Percentiles rank a stretch among this genome's conserved stretches.
Conservation (phyloP, 2,113 vertebrate species). For the Colinus virginianus region DNA sequence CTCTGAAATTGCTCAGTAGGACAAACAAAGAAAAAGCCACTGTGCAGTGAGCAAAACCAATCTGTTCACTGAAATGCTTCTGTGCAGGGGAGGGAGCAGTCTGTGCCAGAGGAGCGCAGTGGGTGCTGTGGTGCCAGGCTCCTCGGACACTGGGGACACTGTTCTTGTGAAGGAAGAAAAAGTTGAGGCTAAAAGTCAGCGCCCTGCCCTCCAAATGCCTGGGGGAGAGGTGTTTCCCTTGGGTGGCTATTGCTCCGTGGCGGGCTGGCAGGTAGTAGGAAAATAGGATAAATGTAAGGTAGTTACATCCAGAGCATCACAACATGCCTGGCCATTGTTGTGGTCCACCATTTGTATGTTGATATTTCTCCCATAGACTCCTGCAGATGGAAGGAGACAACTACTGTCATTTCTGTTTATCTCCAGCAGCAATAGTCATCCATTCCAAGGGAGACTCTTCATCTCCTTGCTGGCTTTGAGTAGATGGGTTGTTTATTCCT, state of each 20-base stretch:
- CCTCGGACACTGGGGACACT: not conserved
- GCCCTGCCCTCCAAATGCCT: not conserved
- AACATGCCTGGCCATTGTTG: not conserved
- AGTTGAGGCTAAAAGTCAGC: not conserved
- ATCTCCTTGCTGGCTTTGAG: not conserved
- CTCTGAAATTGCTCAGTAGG: not conserved
- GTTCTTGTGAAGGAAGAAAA: not conserved
- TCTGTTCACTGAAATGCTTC: not conserved
- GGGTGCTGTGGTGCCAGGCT: slow-evolving; percentile 14
- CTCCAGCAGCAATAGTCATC: not conserved
- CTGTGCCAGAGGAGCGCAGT: not conserved
- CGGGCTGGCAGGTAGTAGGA: not conserved
- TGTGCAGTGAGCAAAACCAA: not conserved
- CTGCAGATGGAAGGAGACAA: not conserved
- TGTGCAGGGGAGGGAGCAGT: not conserved
- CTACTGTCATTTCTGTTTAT: not conserved
- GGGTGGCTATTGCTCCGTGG: too few relatives aligned
- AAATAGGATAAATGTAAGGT: not conserved
- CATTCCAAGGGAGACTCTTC: not conserved
- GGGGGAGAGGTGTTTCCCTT: not conserved
- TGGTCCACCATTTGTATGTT: not conserved
- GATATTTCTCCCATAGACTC: not conserved
- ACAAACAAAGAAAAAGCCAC: not conserved
- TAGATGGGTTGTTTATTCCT: not conserved
- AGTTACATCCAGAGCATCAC: not conserved